Evolutionary conservation across 2,888 invertebrate species (phyloP), one percentile per base, ranked within the genome.

Genomic region (Cheiracanthium punctorium): DNA sequence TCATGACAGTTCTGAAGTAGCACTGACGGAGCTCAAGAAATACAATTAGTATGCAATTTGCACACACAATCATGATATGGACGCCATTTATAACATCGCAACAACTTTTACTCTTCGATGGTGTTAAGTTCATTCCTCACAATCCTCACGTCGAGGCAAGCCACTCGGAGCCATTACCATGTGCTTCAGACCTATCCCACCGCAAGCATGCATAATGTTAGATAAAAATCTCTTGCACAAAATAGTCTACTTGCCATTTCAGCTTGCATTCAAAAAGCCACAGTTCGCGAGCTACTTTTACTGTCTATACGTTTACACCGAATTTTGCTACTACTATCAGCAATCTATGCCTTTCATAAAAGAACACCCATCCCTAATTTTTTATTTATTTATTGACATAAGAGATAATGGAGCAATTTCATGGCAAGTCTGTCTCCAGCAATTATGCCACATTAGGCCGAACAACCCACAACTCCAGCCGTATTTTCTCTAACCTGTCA

Each of bases 401-500:
- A 8, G 29, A 82, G 82, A 72, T 82, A 82, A 82, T 82, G 48
- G 77, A 65, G 72, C 77, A 74, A 74, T 75, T 82, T 82, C 41
- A 28, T 20, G 64, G 64, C 67, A 32, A 37, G 20, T 64, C 28
- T 73, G n/a, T 32, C 69, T 32, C 37, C 28, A 24, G 29, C 82
- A 82, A 82, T 82, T 82, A 82, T 71, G 77, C 69, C 77, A 77
- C 82, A 71, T 71, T 76, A 28, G 17, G 28, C 71, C 48, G 41
- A 37, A n/a, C 24, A 64, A 64, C 48, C 17, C 32, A 12, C 24
- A 7, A 48, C 37, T 64, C 33, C n/a, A 24, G 4, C 43, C 43
- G 41, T 17, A 5, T 41, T 52, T 75, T 48, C 41, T 74, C 30
- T n/a, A 20, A 20, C 70, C 28, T 37, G 70, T 70, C 70, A 12